Evolutionary conservation across 2,888 invertebrate species (phyloP), one percentile per base, ranked within the genome.

Genomic region (Mesoligia furuncula): DNA sequence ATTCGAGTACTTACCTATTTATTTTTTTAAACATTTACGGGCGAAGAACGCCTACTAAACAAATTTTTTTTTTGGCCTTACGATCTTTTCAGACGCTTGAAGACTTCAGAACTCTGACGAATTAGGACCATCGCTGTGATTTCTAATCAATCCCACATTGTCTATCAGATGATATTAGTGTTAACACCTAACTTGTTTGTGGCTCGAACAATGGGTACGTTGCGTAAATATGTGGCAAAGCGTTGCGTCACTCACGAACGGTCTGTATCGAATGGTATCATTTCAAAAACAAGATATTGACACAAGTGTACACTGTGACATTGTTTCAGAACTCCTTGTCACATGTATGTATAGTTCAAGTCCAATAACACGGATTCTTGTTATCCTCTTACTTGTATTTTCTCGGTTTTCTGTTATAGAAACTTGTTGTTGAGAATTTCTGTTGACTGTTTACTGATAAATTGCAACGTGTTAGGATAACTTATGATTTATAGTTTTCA

Each of bases 251-350:
- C 91, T 86, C 90, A 86, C 91, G 88, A 91, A 89, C 90, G 86
- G 69, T 68, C 91, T 89, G 90, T 92, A 90, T 92, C 91, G 93
- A 94, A 92, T 92, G 91, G 92, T 93, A 91, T 92, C 90, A 92
- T 90, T 93, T 95, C 92, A 91, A 95, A 94, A 95, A 96, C 95
- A 95, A 92, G 88, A 86, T 95, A 94, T 96, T 95, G 94, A 94
- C 93, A 94, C 96, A 96, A 96, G 94, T 96, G 96, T 89, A 80
- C 71, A 83, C 66, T 84, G 79, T 90, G 91, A 93, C 93, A 93
- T 92, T 94, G 93, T 92, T 86, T 81, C 83, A 86, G 76, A 71
- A 81, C 80, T 84, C 79, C 84, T 83, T 87, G 82, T 79, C 86
- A 86, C 79, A 85, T 76, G 76, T 80, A 79, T 77, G 87, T 85